Conservation (phyloP, 2,113 vertebrate species). For the Protobothrops flavoviridis region DNA sequence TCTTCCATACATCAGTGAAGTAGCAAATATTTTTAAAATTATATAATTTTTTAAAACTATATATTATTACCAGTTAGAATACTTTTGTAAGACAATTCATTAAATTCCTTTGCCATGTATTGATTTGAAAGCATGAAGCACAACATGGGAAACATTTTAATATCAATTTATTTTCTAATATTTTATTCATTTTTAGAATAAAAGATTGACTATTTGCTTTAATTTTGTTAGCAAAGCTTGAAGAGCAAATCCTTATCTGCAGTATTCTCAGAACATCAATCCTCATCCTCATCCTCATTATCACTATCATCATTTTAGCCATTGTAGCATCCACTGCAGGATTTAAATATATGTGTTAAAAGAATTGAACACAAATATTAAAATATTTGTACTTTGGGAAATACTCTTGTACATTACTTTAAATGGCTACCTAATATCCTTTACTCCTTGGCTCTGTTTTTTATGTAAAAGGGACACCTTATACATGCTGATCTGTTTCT, state of each 20-base stretch:
- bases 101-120: not conserved
- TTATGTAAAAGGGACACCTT: slow-evolving; percentile 36
- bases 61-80: not conserved
- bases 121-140: not conserved
- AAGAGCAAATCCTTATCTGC: slow-evolving; percentile 14
- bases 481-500: slow-evolving; percentile 48
- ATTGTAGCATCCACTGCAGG: not conserved
- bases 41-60: not conserved
- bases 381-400: slow-evolving; percentile 35
- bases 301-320: not conserved
- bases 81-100: not conserved
- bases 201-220: slow-evolving; percentile 25
- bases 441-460: slow-evolving; percentile 31
- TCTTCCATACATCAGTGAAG: not conserved
- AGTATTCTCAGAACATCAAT: slow-evolving; percentile 9
- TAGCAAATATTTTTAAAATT: not conserved
- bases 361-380: slow-evolving; percentile 26
- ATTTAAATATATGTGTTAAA: not conserved
- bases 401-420: not conserved
- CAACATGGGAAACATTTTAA: not conserved
- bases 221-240: slow-evolving; percentile 17
- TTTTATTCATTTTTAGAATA: not conserved
- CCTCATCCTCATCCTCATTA: not conserved
- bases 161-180: not conserved
- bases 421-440: slow-evolving; percentile 36